A percentile compares a stretch with the other conserved stretches of the same genome.
phyloP scores from a whole-genome alignment of 2,797 vertebrate species.

The Potorous gilbertii region DNA sequence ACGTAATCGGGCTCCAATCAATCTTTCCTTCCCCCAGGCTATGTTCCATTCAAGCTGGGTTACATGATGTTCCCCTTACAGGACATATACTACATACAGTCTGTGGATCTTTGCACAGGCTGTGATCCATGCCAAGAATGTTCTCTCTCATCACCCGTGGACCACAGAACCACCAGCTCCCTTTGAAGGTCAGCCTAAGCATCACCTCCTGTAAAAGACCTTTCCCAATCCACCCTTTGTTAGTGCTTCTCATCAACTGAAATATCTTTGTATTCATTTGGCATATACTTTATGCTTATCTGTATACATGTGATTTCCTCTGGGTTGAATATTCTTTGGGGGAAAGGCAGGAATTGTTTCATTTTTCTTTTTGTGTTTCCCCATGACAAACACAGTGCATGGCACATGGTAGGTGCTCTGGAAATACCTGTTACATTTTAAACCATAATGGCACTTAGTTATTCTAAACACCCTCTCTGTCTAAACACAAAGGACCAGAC shows the following conservation, averaged over 20 bases:
- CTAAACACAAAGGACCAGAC: neutral
- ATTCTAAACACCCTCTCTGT: neutral
- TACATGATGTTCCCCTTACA: neutral
- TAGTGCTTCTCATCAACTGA: neutral
- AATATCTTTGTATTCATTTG: neutral
- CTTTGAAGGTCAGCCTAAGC: neutral
- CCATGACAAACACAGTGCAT: neutral
- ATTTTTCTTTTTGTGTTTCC: neutral
- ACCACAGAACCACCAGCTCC: neutral
- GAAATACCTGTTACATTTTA: neutral
- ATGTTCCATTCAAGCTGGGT: neutral
- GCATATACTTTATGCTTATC: neutral
- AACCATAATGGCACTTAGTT: neutral
- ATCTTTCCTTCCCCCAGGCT: neutral
- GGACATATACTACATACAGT: neutral
- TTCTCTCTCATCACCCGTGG: neutral
- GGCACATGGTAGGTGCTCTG: neutral
- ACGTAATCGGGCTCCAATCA: neutral
- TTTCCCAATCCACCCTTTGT: neutral
- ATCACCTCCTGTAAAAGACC: neutral
- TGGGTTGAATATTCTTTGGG: neutral
- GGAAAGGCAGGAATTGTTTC: neutral
- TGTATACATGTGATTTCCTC: neutral
- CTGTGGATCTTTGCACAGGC: neutral
- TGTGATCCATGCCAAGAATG: neutral